Evolutionary conservation across 2,113 vertebrate genomes (phyloP), one percentile per base, ranked within the genome.

Genomic region (Apteryx mantelli): DNA sequence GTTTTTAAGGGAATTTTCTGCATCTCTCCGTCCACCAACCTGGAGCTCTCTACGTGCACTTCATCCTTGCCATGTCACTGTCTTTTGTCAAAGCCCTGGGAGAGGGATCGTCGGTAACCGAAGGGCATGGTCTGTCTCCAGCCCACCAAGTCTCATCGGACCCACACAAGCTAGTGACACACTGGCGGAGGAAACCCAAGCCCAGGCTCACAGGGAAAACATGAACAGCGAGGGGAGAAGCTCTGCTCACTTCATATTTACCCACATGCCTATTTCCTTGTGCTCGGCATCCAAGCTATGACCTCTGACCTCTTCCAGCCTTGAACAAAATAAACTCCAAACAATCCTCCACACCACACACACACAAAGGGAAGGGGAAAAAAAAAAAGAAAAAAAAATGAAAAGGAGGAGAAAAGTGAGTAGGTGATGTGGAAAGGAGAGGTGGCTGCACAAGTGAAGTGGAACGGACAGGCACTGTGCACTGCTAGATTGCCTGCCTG

Each of bases 391-490:
- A 17, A 9, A 42, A 58, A 66, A 48, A 85, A 94, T 44, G 85
- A 85, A 60, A 86, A 48, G 94, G 83, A 91, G 73, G 90, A 96
- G 91, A 65, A 85, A 91, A 89, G 96, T 75, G 58, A 95, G 86
- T 40, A 82, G 95, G 94, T 83, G 89, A 92, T 64, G 91, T 42
- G 71, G 74, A 89, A 97, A 92, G 96, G 75, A 89, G 96, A 97
- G 96, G 95, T 91, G 96, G 98, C 98, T 95, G 96, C 93, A 89
- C 98, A 98, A 97, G 97, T 97, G 97, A 98, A 98, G 98, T 97
- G 98, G 98, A 99, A 98, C 98, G 97, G 98, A 98, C 97, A 98
- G 98, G 98, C 96, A 85, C 98, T 98, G 98, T 98, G 98, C 42
- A 9, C 17, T 94, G 97, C 96, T 92, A 94, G 93, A 84, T 58